Base-by-base conservation (phyloP, 2,888 invertebrate genomes). In the Crematogaster levior region DNA sequence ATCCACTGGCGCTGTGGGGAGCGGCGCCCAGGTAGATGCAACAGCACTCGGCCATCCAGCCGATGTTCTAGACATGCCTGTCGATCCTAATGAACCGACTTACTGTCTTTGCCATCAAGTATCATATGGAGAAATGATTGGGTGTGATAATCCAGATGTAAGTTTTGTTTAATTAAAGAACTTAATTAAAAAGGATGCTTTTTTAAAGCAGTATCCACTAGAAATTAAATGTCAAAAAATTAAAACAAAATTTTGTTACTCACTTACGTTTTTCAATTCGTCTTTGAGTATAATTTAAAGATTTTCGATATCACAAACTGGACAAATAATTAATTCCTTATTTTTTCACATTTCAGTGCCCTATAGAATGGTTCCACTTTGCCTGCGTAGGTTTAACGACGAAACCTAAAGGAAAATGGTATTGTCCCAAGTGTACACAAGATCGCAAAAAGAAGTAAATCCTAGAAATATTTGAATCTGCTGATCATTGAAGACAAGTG, bases 51-150 rank as follows among this genome's bases (percentile, higher is more conserved):
- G 97, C 1, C 98, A 98, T 95, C 97, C 98, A 0, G 98, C 98
- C 87, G 99, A 98, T 93, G 98, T 98, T 15, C 95, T 98, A 51
- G 98, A 98, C 90, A 98, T 98, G 98, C 98, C 98, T 0, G 98
- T 98, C 0, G 98, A 99, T 95, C 99, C 99, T 0, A 99, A 99
- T 93, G 99, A 99, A 94, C 99, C 99, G 0, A 99, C 99, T 0
- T 99, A 99, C 94, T 99, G 99, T 94, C 95, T 99, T 53, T 99
- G 99, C 93, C 99, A 99, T 95, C 99, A 99, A 96, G 98, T 98
- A 70, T 98, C 98, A 4, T 99, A 98, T 91, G 99, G 99, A 80
- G 98, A 99, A 95, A 99, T 99, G 99, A 98, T 99, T 93, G 98
- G 98, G 86, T 99, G 99, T 95, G 99, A 99, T 95, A 99, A 99